Percentiles rank a stretch among this genome's conserved stretches.
phyloP scores from a whole-genome alignment of 2,113 vertebrate genomes.

The Pica pica region DNA sequence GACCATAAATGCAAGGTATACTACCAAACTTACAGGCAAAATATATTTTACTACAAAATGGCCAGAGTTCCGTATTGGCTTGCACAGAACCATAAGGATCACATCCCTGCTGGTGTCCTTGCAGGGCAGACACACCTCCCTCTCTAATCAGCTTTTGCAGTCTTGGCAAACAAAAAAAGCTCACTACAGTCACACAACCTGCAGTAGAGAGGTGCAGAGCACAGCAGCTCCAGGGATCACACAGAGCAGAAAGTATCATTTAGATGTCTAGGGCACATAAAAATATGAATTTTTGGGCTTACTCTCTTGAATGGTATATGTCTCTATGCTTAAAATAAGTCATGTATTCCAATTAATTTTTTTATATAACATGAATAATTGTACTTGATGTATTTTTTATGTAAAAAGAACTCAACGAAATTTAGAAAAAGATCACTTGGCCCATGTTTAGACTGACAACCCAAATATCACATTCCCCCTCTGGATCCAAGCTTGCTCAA shows the following conservation, averaged over 20 bases:
- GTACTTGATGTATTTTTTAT: background rate
- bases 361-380: background rate
- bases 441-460: background rate
- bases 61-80: background rate
- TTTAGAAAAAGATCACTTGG: background rate
- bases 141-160: background rate
- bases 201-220: background rate
- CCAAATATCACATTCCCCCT: background rate
- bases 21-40: background rate
- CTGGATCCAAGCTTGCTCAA: background rate
- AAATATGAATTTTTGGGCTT: background rate
- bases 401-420: background rate
- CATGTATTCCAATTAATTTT: background rate
- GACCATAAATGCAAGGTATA: background rate
- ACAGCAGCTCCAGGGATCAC: background rate
- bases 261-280: background rate
- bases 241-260: background rate
- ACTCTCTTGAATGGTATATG: background rate
- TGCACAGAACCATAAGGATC: background rate
- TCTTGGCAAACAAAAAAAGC: background rate
- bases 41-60: constrained; percentile 28
- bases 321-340: background rate
- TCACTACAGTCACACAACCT: background rate
- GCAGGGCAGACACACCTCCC: background rate
- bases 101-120: background rate